Evolutionary conservation across 2,888 invertebrate genomes (phyloP), one percentile per base, ranked within the genome.

Genomic region (Cantharis lateralis): DNA sequence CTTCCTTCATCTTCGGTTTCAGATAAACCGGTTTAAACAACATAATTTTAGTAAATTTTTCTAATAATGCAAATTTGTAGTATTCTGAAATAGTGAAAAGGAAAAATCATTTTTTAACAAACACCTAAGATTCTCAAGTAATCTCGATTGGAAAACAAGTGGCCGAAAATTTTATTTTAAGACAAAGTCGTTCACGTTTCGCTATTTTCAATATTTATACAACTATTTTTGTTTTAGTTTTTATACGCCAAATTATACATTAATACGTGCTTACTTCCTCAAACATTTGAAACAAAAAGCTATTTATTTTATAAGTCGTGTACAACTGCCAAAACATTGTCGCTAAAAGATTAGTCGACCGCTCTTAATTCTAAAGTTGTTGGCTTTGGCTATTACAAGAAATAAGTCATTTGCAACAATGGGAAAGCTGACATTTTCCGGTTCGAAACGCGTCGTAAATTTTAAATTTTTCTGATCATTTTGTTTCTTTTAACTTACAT

Each of bases 1-100:
- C 81, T 80, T 85, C 84, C 15, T 82, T 79, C 84, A 84, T 84
- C 75, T 81, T 81, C 24, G 82, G 81, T 79, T 85, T 85, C 70
- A 86, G 68, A 77, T 86, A 86, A 13, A 86, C 85, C 13, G 87
- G 87, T 73, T 81, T 82, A 78, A 84, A 86, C 68, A 86, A 83
- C 84, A 85, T 84, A 68, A 71, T 32, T 48, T 64, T 69, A 62
- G n/a, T 73, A n/a, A 73, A 26, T 26, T 68, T 32, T 63, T 66
- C 24, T 13, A n/a, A 10, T 13, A n/a, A 10, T 48, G n/a, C 1
- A 66, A 66, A 61, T 18, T 68, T 15, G 15, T 10, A 11, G 15
- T 64, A 48, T 74, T 61, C 71, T 72, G 63, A 72, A 75, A 72
- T 66, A 72, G 68, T 72, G 32, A 32, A 63, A 71, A 69, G 63